Percentiles rank a stretch among this genome's conserved stretches.
Evolutionary conservation across 2,888 invertebrate genomes (phyloP).

Genomic region (Eristalinus sepulchralis): DNA sequence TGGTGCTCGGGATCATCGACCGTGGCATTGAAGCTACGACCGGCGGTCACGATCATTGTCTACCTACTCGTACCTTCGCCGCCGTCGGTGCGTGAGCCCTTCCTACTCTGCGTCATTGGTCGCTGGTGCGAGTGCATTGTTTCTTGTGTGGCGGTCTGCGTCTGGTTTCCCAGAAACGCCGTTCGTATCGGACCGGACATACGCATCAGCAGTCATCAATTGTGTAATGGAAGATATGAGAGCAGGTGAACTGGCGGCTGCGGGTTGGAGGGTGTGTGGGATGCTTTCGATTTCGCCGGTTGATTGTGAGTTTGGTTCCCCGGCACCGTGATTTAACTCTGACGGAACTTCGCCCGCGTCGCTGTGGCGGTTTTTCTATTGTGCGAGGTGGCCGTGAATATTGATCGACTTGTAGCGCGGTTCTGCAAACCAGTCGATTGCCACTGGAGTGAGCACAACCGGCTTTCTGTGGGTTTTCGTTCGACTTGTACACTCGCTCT

Average conservation of each 20-base stretch:
- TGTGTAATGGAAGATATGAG: slow-evolving; percentile 19
- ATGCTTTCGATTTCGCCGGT: slow-evolving; percentile 52
- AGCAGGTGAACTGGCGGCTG: not conserved
- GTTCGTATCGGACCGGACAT: slow-evolving; percentile 43
- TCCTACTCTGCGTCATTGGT: not conserved
- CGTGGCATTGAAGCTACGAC: slow-evolving; percentile 55
- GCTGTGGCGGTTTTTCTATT: slow-evolving; percentile 5
- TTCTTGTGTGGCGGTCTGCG: slow-evolving; percentile 5
- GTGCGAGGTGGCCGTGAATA: slow-evolving; percentile 45
- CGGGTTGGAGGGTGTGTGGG: not conserved
- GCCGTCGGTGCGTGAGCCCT: slow-evolving; percentile 27
- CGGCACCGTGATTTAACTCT: not conserved
- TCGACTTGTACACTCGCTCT: slow-evolving; percentile 16
- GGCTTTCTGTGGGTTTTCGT: slow-evolving; percentile 24
- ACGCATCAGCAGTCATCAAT: slow-evolving; percentile 28
- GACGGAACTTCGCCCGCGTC: not conserved
- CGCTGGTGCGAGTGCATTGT: slow-evolving; percentile 30
- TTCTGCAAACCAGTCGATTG: slow-evolving; percentile 9
- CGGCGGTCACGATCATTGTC: slow-evolving; percentile 43
- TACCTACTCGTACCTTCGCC: not conserved
- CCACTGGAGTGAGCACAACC: slow-evolving; percentile 9
- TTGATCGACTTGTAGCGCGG: slow-evolving; percentile 23
- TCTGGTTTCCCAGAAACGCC: slow-evolving; percentile 33
- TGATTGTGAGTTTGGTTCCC: slow-evolving; percentile 4
- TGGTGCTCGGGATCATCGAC: slow-evolving; percentile 51